Evolutionary conservation across 1,140 invertebrate species (phyloP).

Genomic region (Trialeurodes vaporariorum): DNA sequence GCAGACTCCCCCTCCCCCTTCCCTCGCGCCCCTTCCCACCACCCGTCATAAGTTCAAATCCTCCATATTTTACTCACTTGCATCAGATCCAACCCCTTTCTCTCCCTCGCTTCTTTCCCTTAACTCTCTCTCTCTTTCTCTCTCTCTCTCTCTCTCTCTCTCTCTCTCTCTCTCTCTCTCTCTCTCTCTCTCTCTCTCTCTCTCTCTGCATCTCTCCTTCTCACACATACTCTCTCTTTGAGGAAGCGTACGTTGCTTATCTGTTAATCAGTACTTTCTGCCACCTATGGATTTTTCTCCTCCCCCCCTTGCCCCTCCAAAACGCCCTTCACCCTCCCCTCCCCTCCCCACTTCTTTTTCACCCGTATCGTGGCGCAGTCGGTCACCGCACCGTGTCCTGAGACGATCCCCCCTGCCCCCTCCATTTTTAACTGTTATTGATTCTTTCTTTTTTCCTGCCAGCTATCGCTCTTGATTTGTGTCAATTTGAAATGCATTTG

Average conservation of each 20-base stretch:
- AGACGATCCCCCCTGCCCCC: too few relatives aligned
- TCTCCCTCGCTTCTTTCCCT: not conserved
- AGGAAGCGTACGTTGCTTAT: not conserved
- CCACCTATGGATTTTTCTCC: not conserved
- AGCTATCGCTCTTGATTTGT: constrained; percentile 4
- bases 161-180: not conserved
- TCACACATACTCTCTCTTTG: not conserved
- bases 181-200: not conserved
- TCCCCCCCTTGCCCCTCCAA: not conserved
- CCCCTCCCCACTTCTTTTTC: too few relatives aligned
- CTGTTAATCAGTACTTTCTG: not conserved
- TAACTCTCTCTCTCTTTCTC: not conserved
- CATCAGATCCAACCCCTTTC: not conserved
- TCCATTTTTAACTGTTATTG: too few relatives aligned
- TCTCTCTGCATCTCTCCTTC: not conserved
- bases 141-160: not conserved
- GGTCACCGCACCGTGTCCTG: too few relatives aligned
- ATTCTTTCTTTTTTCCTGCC: too few relatives aligned
- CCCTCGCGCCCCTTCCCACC: too few relatives aligned
- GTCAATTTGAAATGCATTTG: constrained; percentile 14
- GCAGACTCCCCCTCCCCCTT: too few relatives aligned
- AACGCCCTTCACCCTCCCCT: too few relatives aligned
- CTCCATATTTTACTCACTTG: not conserved
- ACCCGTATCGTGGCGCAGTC: too few relatives aligned
- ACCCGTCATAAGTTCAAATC: not conserved